phyloP scores from a whole-genome alignment of 1,140 invertebrate genomes.

The Oryzaephilus surinamensis region DNA sequence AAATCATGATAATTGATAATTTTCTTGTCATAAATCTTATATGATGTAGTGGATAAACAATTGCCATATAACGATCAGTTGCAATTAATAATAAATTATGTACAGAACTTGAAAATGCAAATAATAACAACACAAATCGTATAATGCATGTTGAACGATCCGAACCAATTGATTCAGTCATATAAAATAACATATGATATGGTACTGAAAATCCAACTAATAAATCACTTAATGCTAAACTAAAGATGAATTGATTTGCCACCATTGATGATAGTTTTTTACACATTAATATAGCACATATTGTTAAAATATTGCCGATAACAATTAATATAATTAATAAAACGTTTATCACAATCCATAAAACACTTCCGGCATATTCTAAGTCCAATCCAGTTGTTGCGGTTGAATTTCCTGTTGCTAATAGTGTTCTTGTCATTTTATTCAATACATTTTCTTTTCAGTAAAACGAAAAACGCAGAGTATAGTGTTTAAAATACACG shows the following conservation, averaged over 20 bases:
- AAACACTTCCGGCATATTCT: constrained; percentile 2
- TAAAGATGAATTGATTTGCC: constrained; percentile 63
- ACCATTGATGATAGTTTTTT: constrained; percentile 50
- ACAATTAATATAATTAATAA: constrained; percentile 50
- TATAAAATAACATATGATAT: constrained; percentile 62
- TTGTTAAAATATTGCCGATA: constrained; percentile 59
- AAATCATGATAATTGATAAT: constrained; percentile 47
- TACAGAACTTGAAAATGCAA: constrained; percentile 64
- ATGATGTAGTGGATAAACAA: constrained; percentile 71
- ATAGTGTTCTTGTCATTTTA: too few relatives aligned
- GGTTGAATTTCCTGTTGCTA: constrained; percentile 1
- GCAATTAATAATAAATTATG: constrained; percentile 75
- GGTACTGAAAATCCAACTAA: constrained; percentile 60
- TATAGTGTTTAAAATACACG: too few relatives aligned
- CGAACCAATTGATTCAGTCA: constrained; percentile 44
- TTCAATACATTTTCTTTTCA: too few relatives aligned
- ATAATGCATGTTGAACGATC: constrained; percentile 49
- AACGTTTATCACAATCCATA: constrained; percentile 5
- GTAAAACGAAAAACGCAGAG: too few relatives aligned
- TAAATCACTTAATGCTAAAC: constrained; percentile 61
- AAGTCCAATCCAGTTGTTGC: neutral
- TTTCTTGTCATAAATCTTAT: constrained; percentile 53
- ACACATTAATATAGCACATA: constrained; percentile 55
- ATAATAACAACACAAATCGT: constrained; percentile 57
- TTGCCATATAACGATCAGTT: constrained; percentile 71